Evolutionary conservation across 2,797 vertebrate genomes (phyloP).

Genomic region (Acanthopagrus latus): DNA sequence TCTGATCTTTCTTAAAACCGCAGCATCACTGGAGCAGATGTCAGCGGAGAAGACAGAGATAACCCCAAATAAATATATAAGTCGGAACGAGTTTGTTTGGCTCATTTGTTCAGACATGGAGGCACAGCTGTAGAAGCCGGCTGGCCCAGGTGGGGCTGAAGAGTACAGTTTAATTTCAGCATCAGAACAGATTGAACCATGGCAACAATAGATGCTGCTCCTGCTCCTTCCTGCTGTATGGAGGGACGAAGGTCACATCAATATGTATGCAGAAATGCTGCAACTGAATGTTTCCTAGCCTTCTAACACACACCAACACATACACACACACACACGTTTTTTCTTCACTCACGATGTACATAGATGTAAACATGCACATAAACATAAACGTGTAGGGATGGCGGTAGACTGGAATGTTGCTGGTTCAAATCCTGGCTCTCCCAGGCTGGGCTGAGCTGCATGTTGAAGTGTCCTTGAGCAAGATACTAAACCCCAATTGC

Average conservation of each 20-base stretch:
- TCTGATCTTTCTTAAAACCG: background rate
- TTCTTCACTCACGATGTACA: too few relatives aligned
- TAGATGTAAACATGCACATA: too few relatives aligned
- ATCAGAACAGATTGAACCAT: conserved; percentile 32
- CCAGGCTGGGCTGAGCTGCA: too few relatives aligned
- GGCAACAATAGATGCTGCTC: conserved; percentile 13
- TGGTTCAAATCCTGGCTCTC: too few relatives aligned
- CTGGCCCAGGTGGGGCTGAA: conserved; percentile 31
- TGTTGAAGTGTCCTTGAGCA: too few relatives aligned
- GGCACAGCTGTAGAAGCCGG: conserved; percentile 35
- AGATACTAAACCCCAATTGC: too few relatives aligned
- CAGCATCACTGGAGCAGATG: background rate
- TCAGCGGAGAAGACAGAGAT: conserved; percentile 1
- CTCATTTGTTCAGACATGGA: conserved; percentile 39
- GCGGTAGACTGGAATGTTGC: too few relatives aligned
- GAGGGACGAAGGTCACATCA: conserved; percentile 42
- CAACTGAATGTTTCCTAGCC: conserved; percentile 20
- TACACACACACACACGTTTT: too few relatives aligned
- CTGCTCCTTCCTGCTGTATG: conserved; percentile 7
- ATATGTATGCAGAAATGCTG: conserved; percentile 35
- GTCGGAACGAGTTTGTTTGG: conserved; percentile 16
- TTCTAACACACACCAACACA: background rate
- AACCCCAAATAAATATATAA: conserved; percentile 33
- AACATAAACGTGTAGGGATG: too few relatives aligned
- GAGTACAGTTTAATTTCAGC: conserved; percentile 41